Evolutionary conservation across 1,140 invertebrate genomes (phyloP).

Genomic region (Pogonognathellus flavescens): DNA sequence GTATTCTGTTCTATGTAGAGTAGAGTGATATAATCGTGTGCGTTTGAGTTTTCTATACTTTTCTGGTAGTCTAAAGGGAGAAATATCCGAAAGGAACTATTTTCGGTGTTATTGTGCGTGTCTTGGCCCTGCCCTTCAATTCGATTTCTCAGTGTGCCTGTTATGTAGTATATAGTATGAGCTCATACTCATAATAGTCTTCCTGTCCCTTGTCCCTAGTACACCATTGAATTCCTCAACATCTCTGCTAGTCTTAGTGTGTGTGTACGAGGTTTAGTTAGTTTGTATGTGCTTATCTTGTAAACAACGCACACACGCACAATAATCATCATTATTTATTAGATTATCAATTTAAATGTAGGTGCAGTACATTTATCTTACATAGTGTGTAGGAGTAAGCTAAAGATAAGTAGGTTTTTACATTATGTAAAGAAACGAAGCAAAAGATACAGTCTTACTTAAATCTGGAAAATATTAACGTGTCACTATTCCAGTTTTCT

Average conservation of each 20-base stretch:
- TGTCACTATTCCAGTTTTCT: conserved; percentile 54
- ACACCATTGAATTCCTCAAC: no score
- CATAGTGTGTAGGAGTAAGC: no score
- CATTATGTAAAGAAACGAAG: neutral
- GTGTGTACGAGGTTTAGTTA: neutral
- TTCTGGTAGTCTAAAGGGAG: neutral
- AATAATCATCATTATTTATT: neutral
- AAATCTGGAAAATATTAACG: no score
- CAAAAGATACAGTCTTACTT: neutral
- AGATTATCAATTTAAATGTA: neutral
- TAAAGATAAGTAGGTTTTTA: neutral
- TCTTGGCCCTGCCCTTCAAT: conserved; percentile 41
- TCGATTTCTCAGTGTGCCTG: neutral
- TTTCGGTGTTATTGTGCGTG: conserved; percentile 27
- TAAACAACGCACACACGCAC: neutral
- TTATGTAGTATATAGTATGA: neutral
- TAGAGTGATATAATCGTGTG: neutral
- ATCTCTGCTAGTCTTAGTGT: neutral
- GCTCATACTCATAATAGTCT: neutral
- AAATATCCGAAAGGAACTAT: conserved; percentile 26
- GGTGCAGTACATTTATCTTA: neutral
- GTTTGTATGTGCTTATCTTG: neutral
- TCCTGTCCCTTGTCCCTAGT: neutral
- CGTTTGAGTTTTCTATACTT: neutral
- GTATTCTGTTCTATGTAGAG: neutral